phyloP scores from a whole-genome alignment of 2,888 invertebrate species.

The Cantharis rustica region DNA sequence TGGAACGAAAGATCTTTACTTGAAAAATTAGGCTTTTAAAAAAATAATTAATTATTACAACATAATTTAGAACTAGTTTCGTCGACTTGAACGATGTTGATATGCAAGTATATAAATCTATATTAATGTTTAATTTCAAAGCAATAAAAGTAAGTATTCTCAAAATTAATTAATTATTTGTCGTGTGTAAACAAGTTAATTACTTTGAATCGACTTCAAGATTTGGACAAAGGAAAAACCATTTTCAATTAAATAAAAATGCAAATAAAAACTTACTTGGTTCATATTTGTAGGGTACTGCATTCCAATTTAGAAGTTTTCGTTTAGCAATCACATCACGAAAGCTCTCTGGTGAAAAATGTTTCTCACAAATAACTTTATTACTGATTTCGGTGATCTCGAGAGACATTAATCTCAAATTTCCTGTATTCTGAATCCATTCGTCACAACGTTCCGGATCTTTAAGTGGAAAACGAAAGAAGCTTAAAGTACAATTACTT shows the following conservation, averaged over 20 bases:
- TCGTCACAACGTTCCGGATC: not conserved
- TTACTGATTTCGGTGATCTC: not conserved
- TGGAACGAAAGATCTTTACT: too few species aligned
- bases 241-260: not conserved
- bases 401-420: not conserved
- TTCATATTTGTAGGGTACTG: not conserved
- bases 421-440: not conserved
- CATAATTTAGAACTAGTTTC: too few species aligned
- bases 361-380: not conserved
- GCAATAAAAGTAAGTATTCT: not conserved
- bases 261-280: not conserved
- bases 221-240: not conserved
- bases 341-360: not conserved
- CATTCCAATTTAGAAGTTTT: not conserved
- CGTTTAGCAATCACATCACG: not conserved
- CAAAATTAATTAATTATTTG: not conserved
- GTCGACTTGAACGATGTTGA: too few species aligned
- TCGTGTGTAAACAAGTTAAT: not conserved
- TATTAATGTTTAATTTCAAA: too few species aligned
- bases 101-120: too few species aligned
- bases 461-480: not conserved
- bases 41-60: too few species aligned
- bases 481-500: not conserved
- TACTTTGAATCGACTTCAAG: not conserved
- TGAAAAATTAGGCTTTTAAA: too few species aligned